phyloP scores from a whole-genome alignment of 92 coral and sea anemone species.

The Palythoa grandis region DNA sequence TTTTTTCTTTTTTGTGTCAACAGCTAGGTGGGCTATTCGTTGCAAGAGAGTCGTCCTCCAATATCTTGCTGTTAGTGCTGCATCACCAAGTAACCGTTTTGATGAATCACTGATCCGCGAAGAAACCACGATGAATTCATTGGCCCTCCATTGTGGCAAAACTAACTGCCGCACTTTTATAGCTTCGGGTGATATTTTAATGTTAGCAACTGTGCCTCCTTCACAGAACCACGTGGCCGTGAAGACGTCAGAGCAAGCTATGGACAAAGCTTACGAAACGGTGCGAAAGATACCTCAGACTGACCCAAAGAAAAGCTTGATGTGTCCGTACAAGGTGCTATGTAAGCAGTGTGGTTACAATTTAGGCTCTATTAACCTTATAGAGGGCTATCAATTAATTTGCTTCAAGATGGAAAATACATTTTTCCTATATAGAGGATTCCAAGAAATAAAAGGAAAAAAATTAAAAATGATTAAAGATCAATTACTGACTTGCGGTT shows the following conservation, averaged over 20 bases:
- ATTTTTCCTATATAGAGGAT: conserved; percentile 10
- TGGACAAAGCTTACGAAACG: conserved; percentile 47
- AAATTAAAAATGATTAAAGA: conserved; percentile 63
- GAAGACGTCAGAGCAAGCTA: conserved; percentile 48
- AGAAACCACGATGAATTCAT: neutral
- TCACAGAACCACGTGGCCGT: conserved; percentile 79
- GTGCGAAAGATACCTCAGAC: conserved; percentile 69
- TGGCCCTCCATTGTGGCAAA: conserved; percentile 65
- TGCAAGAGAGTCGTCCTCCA: too few species aligned
- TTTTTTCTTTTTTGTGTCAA: too few species aligned
- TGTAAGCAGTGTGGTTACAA: conserved; percentile 66
- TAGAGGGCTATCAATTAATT: conserved; percentile 62
- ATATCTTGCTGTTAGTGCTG: too few species aligned
- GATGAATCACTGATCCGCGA: neutral
- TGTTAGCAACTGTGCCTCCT: conserved; percentile 83
- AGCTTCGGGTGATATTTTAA: conserved; percentile 61
- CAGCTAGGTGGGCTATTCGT: too few species aligned
- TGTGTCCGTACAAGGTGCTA: conserved; percentile 68
- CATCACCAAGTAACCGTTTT: too few species aligned
- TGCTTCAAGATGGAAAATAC: conserved; percentile 82
- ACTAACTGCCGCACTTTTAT: conserved; percentile 50
- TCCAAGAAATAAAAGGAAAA: conserved; percentile 64
- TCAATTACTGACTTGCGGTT: conserved; percentile 55
- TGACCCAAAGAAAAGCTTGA: conserved; percentile 57
- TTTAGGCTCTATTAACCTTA: conserved; percentile 65